Evolutionary conservation across 2,888 invertebrate genomes (phyloP).

Genomic region (Cheilosia vernalis): DNA sequence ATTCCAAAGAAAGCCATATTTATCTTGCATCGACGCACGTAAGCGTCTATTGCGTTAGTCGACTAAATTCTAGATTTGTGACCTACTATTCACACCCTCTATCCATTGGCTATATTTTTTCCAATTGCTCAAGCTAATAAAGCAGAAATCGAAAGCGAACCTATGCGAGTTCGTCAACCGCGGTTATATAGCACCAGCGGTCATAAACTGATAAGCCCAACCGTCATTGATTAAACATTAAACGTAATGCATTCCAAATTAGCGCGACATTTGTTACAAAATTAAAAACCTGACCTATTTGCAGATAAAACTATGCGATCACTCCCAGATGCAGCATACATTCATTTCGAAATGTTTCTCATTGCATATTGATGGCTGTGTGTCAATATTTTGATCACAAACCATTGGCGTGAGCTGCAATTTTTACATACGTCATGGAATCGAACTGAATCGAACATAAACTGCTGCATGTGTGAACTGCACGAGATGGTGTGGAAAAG

Average conservation of each 20-base stretch:
- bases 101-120: background rate
- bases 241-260: background rate
- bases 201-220: conserved; percentile 16
- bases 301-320: background rate
- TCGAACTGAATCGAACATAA: conserved; percentile 22
- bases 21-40: no score
- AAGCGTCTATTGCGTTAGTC: no score
- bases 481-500: conserved; percentile 71
- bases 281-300: conserved; percentile 40
- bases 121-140: background rate
- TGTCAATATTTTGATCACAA: background rate
- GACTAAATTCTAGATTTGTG: no score
- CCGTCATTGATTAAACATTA: background rate
- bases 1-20: no score
- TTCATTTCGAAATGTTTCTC: background rate
- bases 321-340: background rate
- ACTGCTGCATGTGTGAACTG: conserved; percentile 9
- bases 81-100: background rate
- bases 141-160: background rate
- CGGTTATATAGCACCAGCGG: background rate
- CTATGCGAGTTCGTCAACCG: conserved; percentile 12
- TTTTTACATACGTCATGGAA: conserved; percentile 40
- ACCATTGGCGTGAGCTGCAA: background rate
- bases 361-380: background rate
- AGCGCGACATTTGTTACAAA: background rate